Percentiles rank a stretch among this genome's conserved stretches.
Conservation (phyloP, 2,113 vertebrate genomes). For the Gavia stellata region DNA sequence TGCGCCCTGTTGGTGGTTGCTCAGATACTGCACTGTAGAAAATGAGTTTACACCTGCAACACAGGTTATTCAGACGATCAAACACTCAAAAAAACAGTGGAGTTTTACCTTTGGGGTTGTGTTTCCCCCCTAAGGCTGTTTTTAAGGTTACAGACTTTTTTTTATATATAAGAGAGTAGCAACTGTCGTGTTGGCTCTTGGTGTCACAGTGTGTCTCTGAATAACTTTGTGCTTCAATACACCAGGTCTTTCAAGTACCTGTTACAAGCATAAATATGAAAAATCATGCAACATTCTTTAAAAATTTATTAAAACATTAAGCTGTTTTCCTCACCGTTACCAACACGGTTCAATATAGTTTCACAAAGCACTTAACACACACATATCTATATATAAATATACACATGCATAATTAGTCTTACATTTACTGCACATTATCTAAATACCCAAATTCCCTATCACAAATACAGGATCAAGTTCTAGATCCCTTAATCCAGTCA, state of each 20-base stretch:
- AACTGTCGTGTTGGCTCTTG: background rate
- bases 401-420: accelerated
- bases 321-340: background rate
- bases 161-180: background rate
- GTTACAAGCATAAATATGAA: background rate
- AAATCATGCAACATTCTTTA: background rate
- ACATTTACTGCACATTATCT: background rate
- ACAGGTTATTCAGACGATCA: background rate
- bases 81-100: background rate
- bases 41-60: background rate
- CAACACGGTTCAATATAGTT: background rate
- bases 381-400: background rate
- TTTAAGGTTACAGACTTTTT: background rate
- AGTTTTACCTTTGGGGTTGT: too few relatives aligned
- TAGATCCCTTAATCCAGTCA: background rate
- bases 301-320: background rate
- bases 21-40: accelerated
- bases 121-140: background rate
- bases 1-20: too few relatives aligned
- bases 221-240: background rate
- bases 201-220: background rate
- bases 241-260: too few relatives aligned
- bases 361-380: background rate
- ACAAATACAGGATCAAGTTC: background rate
- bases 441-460: background rate